Evolutionary conservation across 2,113 vertebrate genomes (phyloP).

Genomic region (Hypanus sabinus): DNA sequence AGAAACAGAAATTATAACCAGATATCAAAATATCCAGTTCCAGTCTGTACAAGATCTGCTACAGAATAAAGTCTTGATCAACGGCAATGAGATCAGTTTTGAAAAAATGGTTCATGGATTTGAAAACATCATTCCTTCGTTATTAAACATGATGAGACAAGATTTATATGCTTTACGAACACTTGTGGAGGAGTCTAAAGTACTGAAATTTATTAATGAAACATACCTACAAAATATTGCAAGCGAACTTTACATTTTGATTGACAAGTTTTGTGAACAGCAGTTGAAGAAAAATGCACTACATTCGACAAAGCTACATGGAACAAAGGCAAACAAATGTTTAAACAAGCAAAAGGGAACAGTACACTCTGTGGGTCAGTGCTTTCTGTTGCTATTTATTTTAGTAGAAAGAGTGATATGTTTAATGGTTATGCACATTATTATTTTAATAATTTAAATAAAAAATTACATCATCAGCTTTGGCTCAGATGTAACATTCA

Average conservation of each 20-base stretch:
- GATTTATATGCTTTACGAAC: slow-evolving; percentile 69
- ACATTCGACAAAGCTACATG: slow-evolving; percentile 45
- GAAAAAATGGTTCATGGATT: slow-evolving; percentile 60
- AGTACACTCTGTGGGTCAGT: slow-evolving; percentile 62
- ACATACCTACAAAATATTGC: slow-evolving; percentile 72
- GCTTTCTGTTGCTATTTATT: slow-evolving; percentile 44
- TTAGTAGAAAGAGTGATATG: background rate
- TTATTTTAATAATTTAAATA: background rate
- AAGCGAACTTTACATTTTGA: slow-evolving; percentile 65
- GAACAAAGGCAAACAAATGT: slow-evolving; percentile 62
- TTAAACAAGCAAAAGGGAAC: slow-evolving; percentile 67
- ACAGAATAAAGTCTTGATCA: slow-evolving; percentile 56
- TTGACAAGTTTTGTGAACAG: slow-evolving; percentile 72
- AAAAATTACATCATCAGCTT: background rate
- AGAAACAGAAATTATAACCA: slow-evolving; percentile 70
- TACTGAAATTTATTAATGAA: slow-evolving; percentile 73
- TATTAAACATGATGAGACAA: slow-evolving; percentile 68
- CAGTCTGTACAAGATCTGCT: slow-evolving; percentile 63
- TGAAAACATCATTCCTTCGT: slow-evolving; percentile 53
- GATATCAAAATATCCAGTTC: slow-evolving; percentile 71
- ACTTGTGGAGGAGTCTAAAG: slow-evolving; percentile 59
- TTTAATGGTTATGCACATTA: background rate
- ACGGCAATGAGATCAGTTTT: slow-evolving; percentile 66
- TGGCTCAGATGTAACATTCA: background rate
- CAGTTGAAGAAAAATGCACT: slow-evolving; percentile 70